Evolutionary conservation across 2,797 vertebrate genomes (phyloP).

Genomic region (Lophura swinhoii): DNA sequence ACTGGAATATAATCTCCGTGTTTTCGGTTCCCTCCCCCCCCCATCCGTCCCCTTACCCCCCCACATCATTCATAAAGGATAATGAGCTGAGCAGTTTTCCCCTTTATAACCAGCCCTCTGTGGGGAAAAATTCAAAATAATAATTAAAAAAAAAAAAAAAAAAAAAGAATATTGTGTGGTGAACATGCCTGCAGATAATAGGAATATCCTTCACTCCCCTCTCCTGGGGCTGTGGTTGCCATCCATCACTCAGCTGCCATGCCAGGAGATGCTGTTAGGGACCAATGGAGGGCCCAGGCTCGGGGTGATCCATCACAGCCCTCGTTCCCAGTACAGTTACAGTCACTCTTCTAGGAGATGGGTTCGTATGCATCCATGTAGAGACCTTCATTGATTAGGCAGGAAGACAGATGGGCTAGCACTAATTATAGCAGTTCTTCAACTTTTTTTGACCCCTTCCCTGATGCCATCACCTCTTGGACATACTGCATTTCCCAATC

Average conservation of each 20-base stretch:
- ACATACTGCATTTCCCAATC: not conserved
- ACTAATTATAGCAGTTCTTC: not conserved
- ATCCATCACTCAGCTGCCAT: slow-evolving; percentile 16
- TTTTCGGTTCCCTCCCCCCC: slow-evolving; percentile 72
- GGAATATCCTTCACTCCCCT: slow-evolving; percentile 40
- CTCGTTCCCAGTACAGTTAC: not conserved
- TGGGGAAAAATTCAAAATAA: slow-evolving; percentile 63
- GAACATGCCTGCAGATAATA: slow-evolving; percentile 29
- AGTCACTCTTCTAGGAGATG: not conserved
- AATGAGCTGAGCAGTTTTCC: slow-evolving; percentile 76
- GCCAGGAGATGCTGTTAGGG: not conserved
- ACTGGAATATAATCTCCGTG: slow-evolving; percentile 77
- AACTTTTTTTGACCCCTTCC: not conserved
- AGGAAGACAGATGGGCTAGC: not conserved
- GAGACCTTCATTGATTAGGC: not conserved
- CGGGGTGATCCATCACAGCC: slow-evolving; percentile 7
- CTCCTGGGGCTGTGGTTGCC: not conserved
- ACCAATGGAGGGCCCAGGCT: not conserved
- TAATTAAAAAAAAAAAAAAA: slow-evolving; percentile 65
- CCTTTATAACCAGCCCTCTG: slow-evolving; percentile 65
- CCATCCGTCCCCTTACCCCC: too few relatives aligned
- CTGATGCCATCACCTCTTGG: fast-evolving
- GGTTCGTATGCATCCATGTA: not conserved
- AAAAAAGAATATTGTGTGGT: slow-evolving; percentile 31
- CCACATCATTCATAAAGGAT: slow-evolving; percentile 79